Conservation (phyloP, 2,113 vertebrate species). For the Podarcis muralis region DNA sequence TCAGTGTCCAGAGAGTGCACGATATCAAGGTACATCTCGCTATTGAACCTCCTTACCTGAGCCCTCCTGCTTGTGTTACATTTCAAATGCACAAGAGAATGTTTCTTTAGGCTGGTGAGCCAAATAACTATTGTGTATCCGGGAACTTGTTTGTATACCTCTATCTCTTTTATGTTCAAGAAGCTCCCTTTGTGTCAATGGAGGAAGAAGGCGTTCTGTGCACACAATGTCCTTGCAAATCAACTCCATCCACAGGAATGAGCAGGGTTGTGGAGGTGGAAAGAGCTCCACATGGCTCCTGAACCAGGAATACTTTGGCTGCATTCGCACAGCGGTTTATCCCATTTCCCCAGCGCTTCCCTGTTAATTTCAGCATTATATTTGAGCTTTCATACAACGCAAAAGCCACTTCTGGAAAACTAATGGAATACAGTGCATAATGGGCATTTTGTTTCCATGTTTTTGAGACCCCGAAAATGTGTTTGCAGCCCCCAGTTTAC, state of each 20-base stretch:
- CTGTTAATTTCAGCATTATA: too few relatives aligned
- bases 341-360: too few relatives aligned
- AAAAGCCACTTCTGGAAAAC: too few relatives aligned
- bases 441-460: too few relatives aligned
- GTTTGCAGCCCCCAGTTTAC: too few relatives aligned
- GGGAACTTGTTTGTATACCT: not conserved
- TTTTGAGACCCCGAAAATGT: too few relatives aligned
- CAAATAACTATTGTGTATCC: not conserved
- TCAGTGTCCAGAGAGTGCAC: constrained; percentile 41
- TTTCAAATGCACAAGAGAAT: not conserved
- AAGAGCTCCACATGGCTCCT: not conserved
- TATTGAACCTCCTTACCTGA: not conserved
- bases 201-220: not conserved
- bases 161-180: not conserved
- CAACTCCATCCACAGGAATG: not conserved
- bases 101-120: not conserved
- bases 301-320: not conserved
- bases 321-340: too few relatives aligned
- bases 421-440: too few relatives aligned
- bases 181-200: not conserved
- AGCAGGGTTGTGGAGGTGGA: not conserved
- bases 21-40: constrained; percentile 62
- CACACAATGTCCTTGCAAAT: not conserved
- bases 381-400: too few relatives aligned
- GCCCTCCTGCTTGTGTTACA: not conserved